Conservation (phyloP, 2,888 invertebrate genomes). For the Ophion ellenae region DNA sequence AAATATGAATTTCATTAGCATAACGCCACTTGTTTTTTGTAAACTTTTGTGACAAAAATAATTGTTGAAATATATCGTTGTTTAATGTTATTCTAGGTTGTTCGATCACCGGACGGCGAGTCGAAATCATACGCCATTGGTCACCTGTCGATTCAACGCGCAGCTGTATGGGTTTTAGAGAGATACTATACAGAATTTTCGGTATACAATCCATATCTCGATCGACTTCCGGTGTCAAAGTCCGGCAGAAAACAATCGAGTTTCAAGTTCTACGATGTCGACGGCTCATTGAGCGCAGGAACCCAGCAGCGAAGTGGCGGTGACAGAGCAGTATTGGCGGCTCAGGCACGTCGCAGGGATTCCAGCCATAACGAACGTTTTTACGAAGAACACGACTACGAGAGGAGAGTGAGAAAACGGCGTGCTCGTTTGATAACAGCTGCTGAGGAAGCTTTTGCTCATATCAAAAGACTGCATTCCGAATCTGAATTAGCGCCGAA, state of each 20-base stretch:
- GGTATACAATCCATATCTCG: constrained; percentile 98
- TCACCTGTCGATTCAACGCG: constrained; percentile 96
- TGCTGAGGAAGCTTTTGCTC: constrained; percentile 99
- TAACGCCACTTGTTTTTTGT: not conserved
- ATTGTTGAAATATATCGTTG: not conserved
- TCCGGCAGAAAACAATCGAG: constrained; percentile 91
- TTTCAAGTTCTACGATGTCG: constrained; percentile 99
- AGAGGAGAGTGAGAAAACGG: constrained; percentile 95
- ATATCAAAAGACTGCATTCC: constrained; percentile 93
- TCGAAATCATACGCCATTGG: constrained; percentile 95
- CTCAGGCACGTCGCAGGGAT: constrained; percentile 93
- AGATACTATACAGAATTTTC: constrained; percentile 98
- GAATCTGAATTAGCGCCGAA: constrained; percentile 90
- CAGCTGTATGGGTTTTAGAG: constrained; percentile 97
- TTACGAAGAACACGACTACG: constrained; percentile 99
- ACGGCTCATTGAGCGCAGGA: constrained; percentile 89
- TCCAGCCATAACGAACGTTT: constrained; percentile 98
- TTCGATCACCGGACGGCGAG: constrained; percentile 98
- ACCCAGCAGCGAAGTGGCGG: constrained; percentile 85
- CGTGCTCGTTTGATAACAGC: constrained; percentile 95
- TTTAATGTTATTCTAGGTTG: constrained; percentile 85
- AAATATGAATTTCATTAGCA: too few species aligned
- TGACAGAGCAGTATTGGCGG: constrained; percentile 83
- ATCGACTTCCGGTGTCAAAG: constrained; percentile 94
- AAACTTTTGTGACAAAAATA: constrained; percentile 43